phyloP scores from a whole-genome alignment of 2,113 vertebrate genomes.

The Tachuris rubrigastra region DNA sequence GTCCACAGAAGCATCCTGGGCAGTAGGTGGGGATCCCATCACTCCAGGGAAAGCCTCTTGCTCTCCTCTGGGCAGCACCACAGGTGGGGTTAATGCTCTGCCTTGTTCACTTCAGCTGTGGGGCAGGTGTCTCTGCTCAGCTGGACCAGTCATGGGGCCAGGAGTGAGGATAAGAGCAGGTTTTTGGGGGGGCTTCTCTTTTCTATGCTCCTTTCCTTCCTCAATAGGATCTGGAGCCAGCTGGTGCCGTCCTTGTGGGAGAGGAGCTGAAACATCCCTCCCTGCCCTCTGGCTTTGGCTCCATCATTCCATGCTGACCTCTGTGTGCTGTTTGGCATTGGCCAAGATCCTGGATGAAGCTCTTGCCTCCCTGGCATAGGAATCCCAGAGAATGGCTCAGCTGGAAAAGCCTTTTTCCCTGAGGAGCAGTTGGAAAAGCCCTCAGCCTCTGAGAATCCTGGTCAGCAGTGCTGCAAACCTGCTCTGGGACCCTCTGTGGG shows the following conservation, averaged over 20 bases:
- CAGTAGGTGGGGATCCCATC: accelerated
- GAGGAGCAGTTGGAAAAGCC: neutral
- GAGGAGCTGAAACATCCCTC: neutral
- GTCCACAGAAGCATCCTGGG: neutral
- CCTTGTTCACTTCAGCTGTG: neutral
- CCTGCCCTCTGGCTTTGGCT: neutral
- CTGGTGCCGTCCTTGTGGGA: neutral
- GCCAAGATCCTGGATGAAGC: neutral
- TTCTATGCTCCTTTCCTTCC: neutral
- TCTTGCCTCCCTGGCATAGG: neutral
- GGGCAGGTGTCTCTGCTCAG: neutral
- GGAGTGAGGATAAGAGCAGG: neutral
- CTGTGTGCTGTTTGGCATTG: accelerated
- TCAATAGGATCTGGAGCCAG: accelerated
- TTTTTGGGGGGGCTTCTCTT: accelerated
- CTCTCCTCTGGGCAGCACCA: neutral
- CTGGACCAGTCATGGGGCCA: neutral
- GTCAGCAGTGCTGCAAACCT: neutral
- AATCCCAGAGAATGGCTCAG: neutral
- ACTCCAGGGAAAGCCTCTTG: neutral
- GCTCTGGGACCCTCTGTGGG: neutral
- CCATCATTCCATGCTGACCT: neutral
- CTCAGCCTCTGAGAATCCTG: accelerated
- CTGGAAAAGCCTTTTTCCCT: neutral
- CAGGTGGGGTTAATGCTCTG: accelerated